Evolutionary conservation across 2,797 vertebrate species (phyloP), one percentile per base, ranked within the genome.

Genomic region (Squalus acanthias): DNA sequence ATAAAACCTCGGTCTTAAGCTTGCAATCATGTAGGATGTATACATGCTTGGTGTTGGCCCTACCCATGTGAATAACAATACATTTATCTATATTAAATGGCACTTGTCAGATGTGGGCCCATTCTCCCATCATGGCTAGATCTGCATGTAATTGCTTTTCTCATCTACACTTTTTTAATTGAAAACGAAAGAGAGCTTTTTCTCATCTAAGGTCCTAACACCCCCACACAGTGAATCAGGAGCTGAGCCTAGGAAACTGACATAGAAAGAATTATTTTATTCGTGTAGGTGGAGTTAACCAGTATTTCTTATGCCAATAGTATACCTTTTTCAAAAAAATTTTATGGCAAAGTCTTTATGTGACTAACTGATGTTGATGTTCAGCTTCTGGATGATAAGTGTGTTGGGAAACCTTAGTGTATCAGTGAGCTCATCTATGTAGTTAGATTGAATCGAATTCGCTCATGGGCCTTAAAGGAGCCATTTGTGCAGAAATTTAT

Each of bases 191-290:
- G 76, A 82, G 33, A 82, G 13, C n/a, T 82, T 82, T 39, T 8
- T 46, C 76, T 39, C 76, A 82, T 3, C 39, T 46, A 46, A 85
- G 79, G 39, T 50, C 39, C 79, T 85, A 85, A 85, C 79, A 22
- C 79, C 79, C 79, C 20, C 79, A 82, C 79, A 85, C 79, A 85
- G 39, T 85, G 76, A 82, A 82, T 82, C 76, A 82, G 76, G n/a
- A 15, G 20, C 15, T 46, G 76, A 82, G 39, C 76, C 5, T n/a
- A 85, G 15, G 79, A 85, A 85, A 39, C 39, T 85, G 79, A 15
- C 39, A 82, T 82, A 20, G 39, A 46, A 20, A 85, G 79, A 50
- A 46, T 85, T 39, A 85, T 85, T 85, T 85, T 17, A 85, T 85
- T 85, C 15, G 20, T 22, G 39, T 46, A 85, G 17, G 39, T 85